A percentile compares a stretch with the other conserved stretches of the same genome.
These are phyloP conservation scores for Lepus europaeus DNA, from an alignment of 2,113 vertebrate genomes.

Conservation along the genomic window DNA sequence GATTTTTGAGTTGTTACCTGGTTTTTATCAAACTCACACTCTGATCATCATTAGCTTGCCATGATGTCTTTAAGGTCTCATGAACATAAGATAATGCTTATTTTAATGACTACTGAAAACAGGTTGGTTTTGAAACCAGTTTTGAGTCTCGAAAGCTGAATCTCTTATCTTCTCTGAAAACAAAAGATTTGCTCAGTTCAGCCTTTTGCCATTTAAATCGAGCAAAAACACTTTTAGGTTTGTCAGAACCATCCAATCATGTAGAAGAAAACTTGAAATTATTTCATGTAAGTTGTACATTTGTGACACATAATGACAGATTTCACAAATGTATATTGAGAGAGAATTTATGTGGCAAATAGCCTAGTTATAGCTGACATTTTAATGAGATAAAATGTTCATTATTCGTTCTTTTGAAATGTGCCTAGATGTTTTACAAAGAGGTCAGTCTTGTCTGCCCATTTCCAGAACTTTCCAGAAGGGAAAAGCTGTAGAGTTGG, in stretches of 20 bases:
- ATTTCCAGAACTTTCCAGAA: too few relatives aligned
- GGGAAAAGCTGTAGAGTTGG: background rate
- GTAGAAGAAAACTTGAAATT: background rate
- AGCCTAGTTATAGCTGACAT: background rate
- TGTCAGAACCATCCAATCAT: background rate
- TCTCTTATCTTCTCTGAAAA: constrained; percentile 38
- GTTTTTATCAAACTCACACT: constrained; percentile 48
- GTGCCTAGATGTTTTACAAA: background rate
- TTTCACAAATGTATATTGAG: background rate
- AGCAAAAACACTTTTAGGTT: background rate
- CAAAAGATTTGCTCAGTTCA: background rate
- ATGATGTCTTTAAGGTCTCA: background rate
- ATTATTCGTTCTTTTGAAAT: background rate
- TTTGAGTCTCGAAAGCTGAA: background rate
- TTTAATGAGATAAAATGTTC: constrained; percentile 23
- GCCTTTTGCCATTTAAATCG: background rate
- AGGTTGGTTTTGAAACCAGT: constrained; percentile 17
- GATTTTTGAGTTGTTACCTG: constrained; percentile 19
- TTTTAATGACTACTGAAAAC: constrained; percentile 28
- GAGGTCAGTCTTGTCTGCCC: background rate
- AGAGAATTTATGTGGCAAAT: background rate
- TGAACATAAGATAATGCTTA: constrained; percentile 14
- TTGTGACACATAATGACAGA: background rate
- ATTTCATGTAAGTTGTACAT: background rate
- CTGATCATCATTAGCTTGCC: constrained; percentile 18